These are phyloP conservation scores for Leucania comma DNA, from an alignment of 2,888 invertebrate genomes.

Conservation along the genomic window DNA sequence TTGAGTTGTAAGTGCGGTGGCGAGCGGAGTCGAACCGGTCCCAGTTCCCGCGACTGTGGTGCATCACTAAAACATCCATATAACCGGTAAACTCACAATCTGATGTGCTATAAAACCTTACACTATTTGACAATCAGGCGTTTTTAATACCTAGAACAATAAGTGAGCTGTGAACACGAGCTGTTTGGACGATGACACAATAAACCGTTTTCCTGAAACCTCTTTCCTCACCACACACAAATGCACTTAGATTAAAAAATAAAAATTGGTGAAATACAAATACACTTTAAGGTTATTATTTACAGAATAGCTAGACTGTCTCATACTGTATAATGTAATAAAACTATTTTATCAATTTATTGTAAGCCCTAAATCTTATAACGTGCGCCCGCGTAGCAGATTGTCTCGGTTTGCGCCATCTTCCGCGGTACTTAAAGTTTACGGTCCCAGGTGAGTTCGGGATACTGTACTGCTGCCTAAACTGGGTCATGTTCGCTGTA, in stretches of 20 bases:
- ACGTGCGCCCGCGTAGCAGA: background rate
- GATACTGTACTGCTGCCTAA: slow-evolving; percentile 19
- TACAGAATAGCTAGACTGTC: too few species aligned
- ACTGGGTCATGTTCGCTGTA: slow-evolving; percentile 33
- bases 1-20: slow-evolving; percentile 62
- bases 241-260: background rate
- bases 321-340: background rate
- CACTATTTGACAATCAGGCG: slow-evolving; percentile 23
- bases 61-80: slow-evolving; percentile 75
- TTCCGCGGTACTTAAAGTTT: slow-evolving; percentile 16
- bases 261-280: background rate
- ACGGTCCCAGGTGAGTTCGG: slow-evolving; percentile 20
- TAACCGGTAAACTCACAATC: slow-evolving; percentile 77
- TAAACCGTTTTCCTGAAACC: background rate
- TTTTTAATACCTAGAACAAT: slow-evolving; percentile 12
- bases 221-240: background rate
- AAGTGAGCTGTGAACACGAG: background rate
- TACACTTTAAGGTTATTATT: background rate
- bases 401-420: slow-evolving; percentile 3
- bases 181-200: background rate
- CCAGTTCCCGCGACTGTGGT: slow-evolving; percentile 64
- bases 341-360: background rate
- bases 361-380: background rate
- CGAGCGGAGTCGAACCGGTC: slow-evolving; percentile 80
- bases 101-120: slow-evolving; percentile 36